Evolutionary conservation across 2,797 vertebrate genomes (phyloP).

Genomic region (Dermochelys coriacea): DNA sequence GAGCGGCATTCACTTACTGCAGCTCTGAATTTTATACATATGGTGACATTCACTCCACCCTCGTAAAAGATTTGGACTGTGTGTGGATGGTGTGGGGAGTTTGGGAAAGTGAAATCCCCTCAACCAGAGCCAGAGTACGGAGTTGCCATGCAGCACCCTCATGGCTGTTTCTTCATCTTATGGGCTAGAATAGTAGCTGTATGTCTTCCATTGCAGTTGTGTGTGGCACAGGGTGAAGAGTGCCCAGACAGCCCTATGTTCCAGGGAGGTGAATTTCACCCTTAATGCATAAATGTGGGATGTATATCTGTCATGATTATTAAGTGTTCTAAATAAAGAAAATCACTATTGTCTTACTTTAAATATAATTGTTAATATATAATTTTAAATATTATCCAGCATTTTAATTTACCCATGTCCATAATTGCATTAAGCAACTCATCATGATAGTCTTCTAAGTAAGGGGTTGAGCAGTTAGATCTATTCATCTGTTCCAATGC

Average conservation of each 20-base stretch:
- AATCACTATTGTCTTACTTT: conserved; percentile 37
- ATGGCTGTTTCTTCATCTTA: neutral
- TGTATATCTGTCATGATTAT: accelerated
- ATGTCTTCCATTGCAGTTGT: neutral
- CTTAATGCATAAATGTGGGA: neutral
- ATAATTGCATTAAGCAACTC: conserved; percentile 52
- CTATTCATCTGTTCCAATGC: conserved; percentile 14
- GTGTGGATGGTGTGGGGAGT: neutral
- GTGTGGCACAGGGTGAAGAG: neutral
- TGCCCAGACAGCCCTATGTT: neutral
- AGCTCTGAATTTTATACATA: neutral
- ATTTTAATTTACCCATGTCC: conserved; percentile 56
- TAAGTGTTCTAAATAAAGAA: neutral
- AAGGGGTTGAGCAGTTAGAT: conserved; percentile 35
- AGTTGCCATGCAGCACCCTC: neutral
- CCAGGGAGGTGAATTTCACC: neutral
- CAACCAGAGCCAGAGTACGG: neutral
- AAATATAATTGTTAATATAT: conserved; percentile 58
- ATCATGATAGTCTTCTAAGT: conserved; percentile 26
- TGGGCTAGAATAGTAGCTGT: neutral
- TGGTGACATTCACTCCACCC: neutral
- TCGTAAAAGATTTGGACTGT: neutral
- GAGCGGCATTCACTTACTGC: conserved; percentile 24
- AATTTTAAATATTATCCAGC: conserved; percentile 63
- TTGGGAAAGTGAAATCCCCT: neutral